Percentiles rank a stretch among this genome's conserved stretches.
Evolutionary conservation across 2,888 invertebrate species (phyloP).

Genomic region (Allolobophora icterica): DNA sequence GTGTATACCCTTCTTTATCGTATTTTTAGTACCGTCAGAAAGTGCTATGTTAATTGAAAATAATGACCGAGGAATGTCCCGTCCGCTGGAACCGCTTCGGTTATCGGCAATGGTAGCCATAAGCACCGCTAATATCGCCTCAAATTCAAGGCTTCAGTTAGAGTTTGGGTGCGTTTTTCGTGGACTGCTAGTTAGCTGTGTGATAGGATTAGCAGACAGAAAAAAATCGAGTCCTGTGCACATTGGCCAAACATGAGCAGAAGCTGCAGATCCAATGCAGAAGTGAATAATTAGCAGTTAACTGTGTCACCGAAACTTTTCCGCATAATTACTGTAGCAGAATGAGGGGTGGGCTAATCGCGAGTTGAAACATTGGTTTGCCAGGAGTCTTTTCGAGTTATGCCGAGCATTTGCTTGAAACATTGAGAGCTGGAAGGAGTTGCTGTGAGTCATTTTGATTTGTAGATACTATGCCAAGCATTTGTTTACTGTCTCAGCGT

Average conservation of each 20-base stretch:
- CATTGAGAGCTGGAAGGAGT: neutral
- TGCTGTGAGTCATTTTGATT: neutral
- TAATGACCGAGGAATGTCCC: neutral
- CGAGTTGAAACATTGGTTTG: neutral
- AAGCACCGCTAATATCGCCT: neutral
- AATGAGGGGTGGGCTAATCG: neutral
- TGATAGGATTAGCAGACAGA: neutral
- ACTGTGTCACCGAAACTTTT: neutral
- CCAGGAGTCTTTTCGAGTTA: neutral
- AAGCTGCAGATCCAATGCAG: neutral
- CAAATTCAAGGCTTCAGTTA: neutral
- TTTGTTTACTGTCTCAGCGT: too few relatives aligned
- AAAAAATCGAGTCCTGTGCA: neutral
- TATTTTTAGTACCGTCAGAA: neutral
- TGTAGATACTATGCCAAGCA: too few relatives aligned
- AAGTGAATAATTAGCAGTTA: neutral
- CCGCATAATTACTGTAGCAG: neutral
- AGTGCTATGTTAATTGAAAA: conserved; percentile 1
- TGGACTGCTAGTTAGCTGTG: neutral
- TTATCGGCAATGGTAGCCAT: neutral
- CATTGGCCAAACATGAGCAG: neutral
- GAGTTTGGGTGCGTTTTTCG: neutral
- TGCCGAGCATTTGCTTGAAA: neutral
- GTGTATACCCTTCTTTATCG: neutral
- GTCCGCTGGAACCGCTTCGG: neutral